Evolutionary conservation across 1,140 invertebrate genomes (phyloP).

Genomic region (Aphelenchoides besseyi): DNA sequence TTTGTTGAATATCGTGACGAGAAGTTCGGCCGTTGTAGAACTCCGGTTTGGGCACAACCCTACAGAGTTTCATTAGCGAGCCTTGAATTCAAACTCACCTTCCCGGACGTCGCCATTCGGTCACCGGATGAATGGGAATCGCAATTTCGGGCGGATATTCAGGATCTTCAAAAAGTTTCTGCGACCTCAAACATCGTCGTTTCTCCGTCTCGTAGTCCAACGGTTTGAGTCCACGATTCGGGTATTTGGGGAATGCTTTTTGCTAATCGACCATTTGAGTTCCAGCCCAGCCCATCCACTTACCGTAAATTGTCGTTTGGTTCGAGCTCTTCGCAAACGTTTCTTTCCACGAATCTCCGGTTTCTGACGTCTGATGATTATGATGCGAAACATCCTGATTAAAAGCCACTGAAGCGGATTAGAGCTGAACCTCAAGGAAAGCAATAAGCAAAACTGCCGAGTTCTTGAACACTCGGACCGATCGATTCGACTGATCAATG

Average conservation of each 20-base stretch:
- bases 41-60: background rate
- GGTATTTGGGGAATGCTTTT: slow-evolving; percentile 10
- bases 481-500: too few species aligned
- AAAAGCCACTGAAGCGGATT: too few species aligned
- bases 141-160: slow-evolving; percentile 15
- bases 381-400: background rate
- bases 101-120: slow-evolving; percentile 15
- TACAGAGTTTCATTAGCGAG: background rate
- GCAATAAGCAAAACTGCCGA: too few species aligned
- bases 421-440: too few species aligned
- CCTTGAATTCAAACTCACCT: background rate
- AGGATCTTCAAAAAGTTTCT: slow-evolving; percentile 18
- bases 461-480: too few species aligned
- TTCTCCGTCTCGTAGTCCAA: background rate
- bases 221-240: background rate
- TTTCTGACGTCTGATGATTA: background rate
- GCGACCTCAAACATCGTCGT: background rate
- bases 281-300: background rate
- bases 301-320: background rate
- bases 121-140: background rate
- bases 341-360: background rate
- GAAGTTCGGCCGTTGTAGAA: background rate
- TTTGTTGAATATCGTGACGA: slow-evolving; percentile 22
- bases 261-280: background rate
- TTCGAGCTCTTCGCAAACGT: background rate